Base-by-base conservation (phyloP, 2,797 vertebrate genomes). In the Betta splendens region DNA sequence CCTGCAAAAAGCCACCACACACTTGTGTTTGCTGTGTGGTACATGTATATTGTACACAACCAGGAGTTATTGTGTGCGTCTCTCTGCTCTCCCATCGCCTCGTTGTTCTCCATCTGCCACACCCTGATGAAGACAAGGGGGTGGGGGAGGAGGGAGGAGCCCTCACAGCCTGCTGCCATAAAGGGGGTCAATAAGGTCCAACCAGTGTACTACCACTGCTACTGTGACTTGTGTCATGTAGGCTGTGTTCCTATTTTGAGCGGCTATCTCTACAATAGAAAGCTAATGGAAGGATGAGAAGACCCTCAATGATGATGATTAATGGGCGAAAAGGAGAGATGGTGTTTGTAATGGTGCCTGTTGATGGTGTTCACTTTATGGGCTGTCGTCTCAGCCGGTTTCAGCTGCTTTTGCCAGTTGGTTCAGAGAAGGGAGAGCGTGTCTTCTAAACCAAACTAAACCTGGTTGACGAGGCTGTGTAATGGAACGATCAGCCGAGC, bases 261-360 rank as follows among this genome's bases (percentile, higher is more conserved):
- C 55, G 63, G 13, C 74, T 71, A 76, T 85, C 78, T 76, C 65
- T 51, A 79, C 79, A 83, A 81, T 78, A 66, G 59, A 32, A 51
- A 53, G 5, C 79, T 81, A 83, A 87, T 83, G 76, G 81, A 80
- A 69, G 75, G 73, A 74, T 84, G 83, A 65, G 79, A 82, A 85
- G 84, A 75, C 74, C 64, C 48, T 76, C 86, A 88, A 78, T 86
- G 85, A 85, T 85, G 75, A 78, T 89, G 83, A 89, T 83, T 73
- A 82, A 88, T 84, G 75, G 22, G 57, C 51, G 73, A 72, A 65
- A 81, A 84, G 51, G n/a, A n/a, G n/a, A n/a, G n/a, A n/a, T n/a
- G n/a, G n/a, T n/a, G n/a, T n/a, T n/a, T n/a, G n/a, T n/a, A n/a
- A n/a, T n/a, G n/a, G n/a, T n/a, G n/a, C n/a, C n/a, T n/a, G n/a